Evolutionary conservation across 2,888 invertebrate species (phyloP), one percentile per base, ranked within the genome.

Genomic region (Diachrysia chrysitis): DNA sequence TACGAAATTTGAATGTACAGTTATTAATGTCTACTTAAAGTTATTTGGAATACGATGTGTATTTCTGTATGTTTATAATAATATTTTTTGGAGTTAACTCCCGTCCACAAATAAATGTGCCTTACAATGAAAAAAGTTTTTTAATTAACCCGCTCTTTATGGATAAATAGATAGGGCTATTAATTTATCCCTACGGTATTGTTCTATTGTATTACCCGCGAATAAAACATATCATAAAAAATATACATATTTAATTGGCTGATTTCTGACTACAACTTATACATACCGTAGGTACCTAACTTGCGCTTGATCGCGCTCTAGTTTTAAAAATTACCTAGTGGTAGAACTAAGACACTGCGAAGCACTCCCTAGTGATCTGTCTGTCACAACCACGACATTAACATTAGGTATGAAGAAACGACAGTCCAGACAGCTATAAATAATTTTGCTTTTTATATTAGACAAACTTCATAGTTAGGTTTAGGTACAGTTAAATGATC

Each of bases 21-120:
- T 53, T 65, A 68, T 65, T 37, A 56, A 51, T 74, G 60, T 76
- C 35, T 69, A 65, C 70, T 77, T 71, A 72, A 63, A 73, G 55
- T 73, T 71, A 69, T 70, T 76, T 66, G 66, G 75, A 74, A 78
- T 69, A 82, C 63, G 64, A 65, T 64, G 59, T 76, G 74, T 79
- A 69, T 78, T 72, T 77, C 68, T 76, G 67, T 72, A 57, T 64
- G 42, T 69, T 71, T 80, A 71, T 76, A 73, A 73, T 67, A 77
- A 81, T 80, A 80, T 64, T 78, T n/a, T 76, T 81, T 80, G 78
- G 72, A 78, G 72, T 67, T 80, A 66, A 79, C 73, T 79, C 78
- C 85, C 89, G 89, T 91, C 90, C 90, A 85, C 76, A 78, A 91
- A 89, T 90, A 90, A 91, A 90, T 67, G 86, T 87, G 88, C 86